Conservation (phyloP, 2,797 vertebrate genomes). For the Sebastes vulpes region DNA sequence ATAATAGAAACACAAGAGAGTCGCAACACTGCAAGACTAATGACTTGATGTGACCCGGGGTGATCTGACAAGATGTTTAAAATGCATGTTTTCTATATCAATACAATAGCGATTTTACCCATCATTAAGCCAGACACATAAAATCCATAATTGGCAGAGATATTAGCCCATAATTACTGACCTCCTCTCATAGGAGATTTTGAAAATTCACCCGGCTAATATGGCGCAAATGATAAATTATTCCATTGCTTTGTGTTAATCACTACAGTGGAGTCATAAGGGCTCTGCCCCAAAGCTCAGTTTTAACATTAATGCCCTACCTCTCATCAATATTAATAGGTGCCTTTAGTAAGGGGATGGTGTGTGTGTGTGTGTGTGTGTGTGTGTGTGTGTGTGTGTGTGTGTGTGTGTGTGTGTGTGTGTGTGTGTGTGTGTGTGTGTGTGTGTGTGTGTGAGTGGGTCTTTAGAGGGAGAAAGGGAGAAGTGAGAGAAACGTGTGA, state of each 20-base stretch:
- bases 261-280: conserved; percentile 84
- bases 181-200: conserved; percentile 76
- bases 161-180: conserved; percentile 84
- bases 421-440: neutral
- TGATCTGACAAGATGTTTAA: conserved; percentile 82
- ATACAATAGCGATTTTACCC: conserved; percentile 81
- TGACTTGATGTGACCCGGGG: conserved; percentile 74
- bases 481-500: conserved; percentile 10
- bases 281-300: conserved; percentile 83
- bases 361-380: conserved; percentile 8
- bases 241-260: conserved; percentile 88
- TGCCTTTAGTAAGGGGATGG: conserved; percentile 73
- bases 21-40: conserved; percentile 68
- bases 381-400: neutral
- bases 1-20: conserved; percentile 48
- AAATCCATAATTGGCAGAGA: conserved; percentile 83
- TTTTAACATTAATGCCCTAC: conserved; percentile 87
- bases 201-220: conserved; percentile 76
- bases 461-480: conserved; percentile 21
- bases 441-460: neutral
- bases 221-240: conserved; percentile 83
- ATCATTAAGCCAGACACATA: conserved; percentile 77
- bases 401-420: conserved; percentile 6
- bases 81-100: conserved; percentile 79
- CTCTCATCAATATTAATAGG: conserved; percentile 88